Evolutionary conservation across 23 tunicate species (phyloP).

Genomic region (Phallusia fumigata): DNA sequence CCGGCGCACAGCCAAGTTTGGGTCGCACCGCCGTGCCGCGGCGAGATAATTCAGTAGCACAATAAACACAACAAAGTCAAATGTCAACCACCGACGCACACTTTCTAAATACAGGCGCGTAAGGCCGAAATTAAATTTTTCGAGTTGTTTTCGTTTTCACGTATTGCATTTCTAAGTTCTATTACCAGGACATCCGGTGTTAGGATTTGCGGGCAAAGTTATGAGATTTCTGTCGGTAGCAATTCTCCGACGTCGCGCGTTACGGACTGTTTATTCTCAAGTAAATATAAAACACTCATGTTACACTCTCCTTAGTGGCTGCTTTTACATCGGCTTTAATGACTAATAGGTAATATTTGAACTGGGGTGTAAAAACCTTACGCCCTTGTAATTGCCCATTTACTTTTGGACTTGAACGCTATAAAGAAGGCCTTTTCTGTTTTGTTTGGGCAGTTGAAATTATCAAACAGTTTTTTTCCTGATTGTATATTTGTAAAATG

Average conservation of each 20-base stretch:
- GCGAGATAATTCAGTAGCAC: neutral
- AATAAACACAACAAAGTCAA: constrained; percentile 7
- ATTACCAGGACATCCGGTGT: constrained; percentile 1
- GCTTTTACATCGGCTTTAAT: too few relatives aligned
- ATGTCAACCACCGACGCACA: neutral
- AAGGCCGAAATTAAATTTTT: neutral
- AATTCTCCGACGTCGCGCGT: neutral
- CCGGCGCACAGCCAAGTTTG: neutral
- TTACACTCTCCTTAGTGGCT: too few relatives aligned
- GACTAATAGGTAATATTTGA: too few relatives aligned
- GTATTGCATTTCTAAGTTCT: neutral
- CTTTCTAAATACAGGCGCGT: neutral
- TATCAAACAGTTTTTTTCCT: too few relatives aligned
- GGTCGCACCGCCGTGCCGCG: neutral
- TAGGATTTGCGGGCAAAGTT: neutral
- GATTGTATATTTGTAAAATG: too few relatives aligned
- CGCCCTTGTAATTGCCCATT: too few relatives aligned
- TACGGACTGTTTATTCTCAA: neutral
- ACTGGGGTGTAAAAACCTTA: too few relatives aligned
- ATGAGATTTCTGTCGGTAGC: neutral
- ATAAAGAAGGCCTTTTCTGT: too few relatives aligned
- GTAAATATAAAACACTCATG: too few relatives aligned
- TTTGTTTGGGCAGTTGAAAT: too few relatives aligned
- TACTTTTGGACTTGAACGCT: too few relatives aligned
- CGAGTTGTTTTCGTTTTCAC: constrained; percentile 1